Base-by-base conservation (phyloP, 1,140 invertebrate genomes). In the Philotrypesis tridentata region DNA sequence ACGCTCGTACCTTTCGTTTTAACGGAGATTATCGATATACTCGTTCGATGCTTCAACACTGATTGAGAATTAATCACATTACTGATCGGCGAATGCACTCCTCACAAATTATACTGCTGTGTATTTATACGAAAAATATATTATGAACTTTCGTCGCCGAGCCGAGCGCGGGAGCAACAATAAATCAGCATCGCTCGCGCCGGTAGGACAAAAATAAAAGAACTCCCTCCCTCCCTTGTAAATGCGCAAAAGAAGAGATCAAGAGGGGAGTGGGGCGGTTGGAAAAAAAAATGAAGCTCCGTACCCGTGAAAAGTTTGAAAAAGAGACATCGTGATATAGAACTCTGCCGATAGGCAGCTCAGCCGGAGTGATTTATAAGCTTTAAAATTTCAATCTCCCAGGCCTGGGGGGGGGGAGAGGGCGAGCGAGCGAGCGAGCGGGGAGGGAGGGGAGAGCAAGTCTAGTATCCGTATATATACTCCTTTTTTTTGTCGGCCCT, bases 341-440 rank as follows among this genome's bases (percentile, higher is more conserved):
- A 60, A 33, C 33, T 67, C 63, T 63, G 12, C n/a, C 73, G 55
- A 75, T 75, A 75, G 55, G 60, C 21, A 17, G 48, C 48, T 55
- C 60, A 29, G 17, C 21, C 21, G 21, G 61, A 71, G 67, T 79
- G 77, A 79, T 79, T 79, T 79, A 72, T 79, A 40, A 33, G 61
- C 48, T 71, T 71, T 71, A 61, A 79, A 79, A 79, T 71, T 71
- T 71, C 77, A 70, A 79, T 71, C 63, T 61, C 55, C 21, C 37
- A 1, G 33, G 6, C 37, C 27, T 63, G n/a, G 14, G 73, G 55
- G 33, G 31, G 33, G 33, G 33, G 33, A 37, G 33, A 9, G 9
- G n/a, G n/a, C n/a, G n/a, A n/a, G n/a, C n/a, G n/a, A n/a, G n/a
- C n/a, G n/a, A n/a, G n/a, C n/a, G n/a, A n/a, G n/a, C n/a, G n/a